Base-by-base conservation (phyloP, 2,113 vertebrate genomes). In the Campylomormyrus tamandua region DNA sequence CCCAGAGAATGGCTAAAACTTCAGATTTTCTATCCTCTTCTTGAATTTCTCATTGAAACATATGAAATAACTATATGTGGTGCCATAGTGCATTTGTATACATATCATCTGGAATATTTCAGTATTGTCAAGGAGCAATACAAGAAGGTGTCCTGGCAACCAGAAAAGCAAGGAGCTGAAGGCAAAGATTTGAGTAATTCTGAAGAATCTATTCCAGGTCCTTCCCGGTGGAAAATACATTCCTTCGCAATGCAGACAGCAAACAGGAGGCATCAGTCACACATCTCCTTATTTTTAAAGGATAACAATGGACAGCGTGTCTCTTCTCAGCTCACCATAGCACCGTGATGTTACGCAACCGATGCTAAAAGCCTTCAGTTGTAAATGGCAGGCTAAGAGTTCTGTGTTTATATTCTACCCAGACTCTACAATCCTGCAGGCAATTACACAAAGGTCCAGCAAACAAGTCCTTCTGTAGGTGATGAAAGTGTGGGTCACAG, bases 261-360 rank as follows among this genome's bases (percentile, higher is more conserved):
- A 84, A 48, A 48, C 83, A 84, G 83, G 83, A 48, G 45, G 45
- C 83, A 8, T 84, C 45, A 48, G 42, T 84, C 83, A 84, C 42
- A n/a, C 83, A 84, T 84, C 24, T 48, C 83, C 83, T 84, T 84
- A 84, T 48, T 48, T 48, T 48, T 48, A 84, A 84, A 46, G 83
- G 19, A 84, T 84, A 84, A 84, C 83, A 84, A 45, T 84, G 83
- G 39, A 84, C 83, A 84, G 83, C 21, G 17, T 84, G 74, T 80
- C n/a, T 80, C 45, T 84, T n/a, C 21, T 84, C 83, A 84, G 83
- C 83, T 42, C 42, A 84, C 45, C 83, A 84, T n/a, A 48, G 83
- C 45, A 48, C 39, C 45, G 21, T 46, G 21, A 42, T 48, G 83
- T 84, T 84, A 84, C 3, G 83, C 83, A 84, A 84, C 83, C 45